Base-by-base conservation (phyloP, 2,113 vertebrate genomes). In the Sturnira hondurensis region DNA sequence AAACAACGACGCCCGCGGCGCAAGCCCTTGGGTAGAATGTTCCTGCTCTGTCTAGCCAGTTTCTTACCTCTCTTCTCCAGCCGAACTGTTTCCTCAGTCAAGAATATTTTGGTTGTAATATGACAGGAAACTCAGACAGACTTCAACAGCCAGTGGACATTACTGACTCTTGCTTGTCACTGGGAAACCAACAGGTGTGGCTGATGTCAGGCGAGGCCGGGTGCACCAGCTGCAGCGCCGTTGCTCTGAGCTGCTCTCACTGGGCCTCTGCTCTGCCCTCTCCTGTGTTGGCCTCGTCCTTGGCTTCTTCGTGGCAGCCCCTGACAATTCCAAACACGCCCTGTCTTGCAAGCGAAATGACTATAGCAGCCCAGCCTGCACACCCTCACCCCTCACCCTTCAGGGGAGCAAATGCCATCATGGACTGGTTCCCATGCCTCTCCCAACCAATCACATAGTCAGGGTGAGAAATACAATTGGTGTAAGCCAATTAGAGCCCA, bases 51-150 rank as follows among this genome's bases (percentile, higher is more conserved):
- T 86, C 81, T 85, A 83, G 85, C 87, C 70, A 65, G 82, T 67
- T 89, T 81, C n/a, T 65, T 93, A 86, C 86, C 92, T 93, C 73
- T 84, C n/a, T 93, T 67, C 80, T 67, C 28, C 54, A 93, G 56
- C 70, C 76, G 93, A 82, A 88, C 86, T 88, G 88, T 77, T 85
- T 92, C 91, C 82, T 96, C 95, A 63, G 91, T 92, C 90, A 94
- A 91, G 73, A 74, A 88, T 73, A 82, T 95, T 97, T 87, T 76
- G 36, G 73, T 80, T 94, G 56, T 78, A 83, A 41, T 91, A 89
- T 88, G 93, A 88, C 50, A 93, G 93, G 65, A 97, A 91, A 89
- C 89, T 96, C 91, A 86, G 31, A 95, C 50, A 68, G 91, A 86
- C 68, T 65, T 86, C 41, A 95, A 77, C 50, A 87, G 65, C 88